Evolutionary conservation across 2,888 invertebrate species (phyloP), one percentile per base, ranked within the genome.

Genomic region (Napeogenes sylphis): DNA sequence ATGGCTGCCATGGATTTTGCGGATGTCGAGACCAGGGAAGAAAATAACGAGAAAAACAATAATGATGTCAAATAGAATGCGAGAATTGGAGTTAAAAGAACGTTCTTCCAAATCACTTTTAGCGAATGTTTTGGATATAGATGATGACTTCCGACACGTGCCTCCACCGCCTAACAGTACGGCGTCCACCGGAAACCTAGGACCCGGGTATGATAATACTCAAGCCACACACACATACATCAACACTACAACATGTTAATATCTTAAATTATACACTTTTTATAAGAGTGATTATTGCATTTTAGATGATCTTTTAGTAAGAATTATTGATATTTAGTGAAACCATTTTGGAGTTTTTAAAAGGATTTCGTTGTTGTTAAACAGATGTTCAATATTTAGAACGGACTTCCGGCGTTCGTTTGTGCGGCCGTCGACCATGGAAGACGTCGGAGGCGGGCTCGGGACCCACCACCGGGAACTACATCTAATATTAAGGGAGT

Each of bases 1-100:
- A 92, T 99, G 99, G 98, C 92, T 99, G 82, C 99, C 99, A 67
- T 98, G 98, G 97, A 93, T 98, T 70, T 91, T 99, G 79, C 93
- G 98, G 66, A 99, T 99, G 98, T 94, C 95, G 79, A 94, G 99
- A 79, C 99, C 99, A 54, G 98, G 98, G 59, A 97, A 97, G 91
- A 97, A 97, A 87, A 96, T 97, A 78, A 96, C 97, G 64, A 92
- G 97, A 74, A 97, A 97, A 90, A 95, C 95, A 67, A 95, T 98
- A 78, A 92, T 96, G 90, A 95, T 97, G 94, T 95, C 94, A 82
- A 96, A 96, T 82, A 93, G 97, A 76, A 97, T 98, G 96, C 94
- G 97, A 78, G 97, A 98, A 85, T 88, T 98, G 83, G 98, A 98
- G 87, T 91, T 98, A 73, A 97, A 97, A 84, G 98, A 98, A 86